A percentile compares a stretch with the other conserved stretches of the same genome.
phyloP scores from a whole-genome alignment of 2,797 vertebrate genomes.

The Tympanoctomys barrerae region DNA sequence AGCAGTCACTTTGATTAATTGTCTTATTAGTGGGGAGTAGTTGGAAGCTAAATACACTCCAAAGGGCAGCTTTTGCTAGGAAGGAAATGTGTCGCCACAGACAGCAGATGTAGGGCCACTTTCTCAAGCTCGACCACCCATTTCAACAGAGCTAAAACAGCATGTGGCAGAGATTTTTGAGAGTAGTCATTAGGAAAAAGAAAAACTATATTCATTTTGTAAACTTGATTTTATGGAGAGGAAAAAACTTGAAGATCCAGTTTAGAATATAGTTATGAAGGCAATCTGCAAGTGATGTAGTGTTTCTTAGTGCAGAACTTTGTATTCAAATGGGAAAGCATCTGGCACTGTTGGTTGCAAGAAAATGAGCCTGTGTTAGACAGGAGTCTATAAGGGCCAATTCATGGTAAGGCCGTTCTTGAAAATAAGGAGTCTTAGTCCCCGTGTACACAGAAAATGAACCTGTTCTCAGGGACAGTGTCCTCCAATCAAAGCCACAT shows the following conservation, averaged over 20 bases:
- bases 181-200: constrained; percentile 70
- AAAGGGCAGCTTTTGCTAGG: constrained; percentile 67
- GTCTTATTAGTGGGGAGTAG: constrained; percentile 74
- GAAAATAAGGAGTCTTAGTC: background rate
- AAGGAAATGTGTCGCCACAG: constrained; percentile 71
- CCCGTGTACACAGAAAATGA: background rate
- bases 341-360: constrained; percentile 44
- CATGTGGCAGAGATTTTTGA: constrained; percentile 71
- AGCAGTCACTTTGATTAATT: constrained; percentile 80
- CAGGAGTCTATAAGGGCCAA: background rate
- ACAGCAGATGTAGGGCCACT: constrained; percentile 64
- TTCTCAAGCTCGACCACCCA: constrained; percentile 79
- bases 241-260: constrained; percentile 75
- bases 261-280: constrained; percentile 69
- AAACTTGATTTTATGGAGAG: constrained; percentile 74
- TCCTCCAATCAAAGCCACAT: too few relatives aligned
- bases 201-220: constrained; percentile 69
- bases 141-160: constrained; percentile 71
- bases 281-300: constrained; percentile 72
- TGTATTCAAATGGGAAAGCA: constrained; percentile 65
- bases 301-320: constrained; percentile 61
- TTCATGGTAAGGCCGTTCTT: background rate
- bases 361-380: background rate
- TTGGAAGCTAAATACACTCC: constrained; percentile 62
- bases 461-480: background rate